Percentiles rank a stretch among this genome's conserved stretches.
Evolutionary conservation across 2,888 invertebrate species (phyloP).

Genomic region (Quadriops clusia): DNA sequence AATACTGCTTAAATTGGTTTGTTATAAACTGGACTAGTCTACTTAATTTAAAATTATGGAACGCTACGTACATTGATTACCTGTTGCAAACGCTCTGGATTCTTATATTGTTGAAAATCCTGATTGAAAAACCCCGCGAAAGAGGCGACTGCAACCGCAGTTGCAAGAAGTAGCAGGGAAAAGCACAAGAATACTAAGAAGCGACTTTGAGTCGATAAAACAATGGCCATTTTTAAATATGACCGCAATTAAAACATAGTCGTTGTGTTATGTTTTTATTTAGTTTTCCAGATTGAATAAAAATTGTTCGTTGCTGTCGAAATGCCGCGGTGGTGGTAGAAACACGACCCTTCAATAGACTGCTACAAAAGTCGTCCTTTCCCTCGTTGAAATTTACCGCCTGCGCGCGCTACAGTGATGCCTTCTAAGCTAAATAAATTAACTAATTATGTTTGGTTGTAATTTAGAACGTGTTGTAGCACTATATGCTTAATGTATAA

Average conservation of each 20-base stretch:
- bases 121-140: constrained; percentile 52
- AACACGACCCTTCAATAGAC: too few species aligned
- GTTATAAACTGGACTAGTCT: too few species aligned
- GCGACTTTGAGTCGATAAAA: constrained; percentile 51
- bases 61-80: constrained; percentile 27
- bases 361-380: too few species aligned
- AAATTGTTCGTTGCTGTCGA: too few species aligned
- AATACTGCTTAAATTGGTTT: too few species aligned
- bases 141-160: constrained; percentile 45
- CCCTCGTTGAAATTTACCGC: too few species aligned
- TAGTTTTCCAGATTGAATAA: too few species aligned
- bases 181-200: constrained; percentile 46
- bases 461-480: constrained; percentile 22
- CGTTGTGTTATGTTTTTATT: too few species aligned
- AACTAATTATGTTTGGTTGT: constrained; percentile 26
- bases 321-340: too few species aligned
- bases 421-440: constrained; percentile 23
- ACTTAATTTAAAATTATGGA: neutral
- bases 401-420: constrained; percentile 15
- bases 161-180: constrained; percentile 43
- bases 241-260: too few species aligned
- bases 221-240: constrained; percentile 47
- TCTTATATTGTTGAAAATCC: constrained; percentile 40
- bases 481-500: constrained; percentile 20
- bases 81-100: constrained; percentile 47